These are phyloP conservation scores for Otolemur garnettii DNA, from an alignment of 2,113 vertebrate genomes.

Conservation along the genomic window DNA sequence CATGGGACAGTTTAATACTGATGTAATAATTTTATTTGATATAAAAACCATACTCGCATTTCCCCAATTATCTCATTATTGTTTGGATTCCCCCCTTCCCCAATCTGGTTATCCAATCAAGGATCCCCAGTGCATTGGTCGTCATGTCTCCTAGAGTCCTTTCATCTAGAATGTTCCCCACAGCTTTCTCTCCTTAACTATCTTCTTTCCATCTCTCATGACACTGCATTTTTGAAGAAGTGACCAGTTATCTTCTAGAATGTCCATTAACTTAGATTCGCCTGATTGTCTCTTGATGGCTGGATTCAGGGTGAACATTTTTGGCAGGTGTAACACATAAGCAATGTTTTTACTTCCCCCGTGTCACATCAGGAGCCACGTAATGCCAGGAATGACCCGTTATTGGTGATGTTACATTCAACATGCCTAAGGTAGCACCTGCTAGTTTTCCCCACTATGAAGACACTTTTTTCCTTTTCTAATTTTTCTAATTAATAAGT, in stretches of 20 bases:
- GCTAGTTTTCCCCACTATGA: no score
- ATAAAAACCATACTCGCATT: background rate
- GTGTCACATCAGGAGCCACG: accelerated
- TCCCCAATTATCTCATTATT: background rate
- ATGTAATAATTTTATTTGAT: background rate
- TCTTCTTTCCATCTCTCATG: background rate
- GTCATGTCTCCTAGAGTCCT: background rate
- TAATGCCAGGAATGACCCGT: accelerated
- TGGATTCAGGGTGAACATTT: background rate
- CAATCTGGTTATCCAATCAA: background rate
- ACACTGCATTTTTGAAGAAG: background rate
- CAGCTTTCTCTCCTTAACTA: background rate
- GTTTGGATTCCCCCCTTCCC: background rate
- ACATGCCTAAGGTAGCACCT: background rate
- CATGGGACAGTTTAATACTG: background rate
- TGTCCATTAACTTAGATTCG: background rate
- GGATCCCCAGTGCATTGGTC: no score
- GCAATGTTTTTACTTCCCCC: background rate
- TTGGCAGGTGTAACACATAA: background rate
- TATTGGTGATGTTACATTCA: background rate
- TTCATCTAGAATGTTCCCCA: background rate
- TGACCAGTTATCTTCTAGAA: background rate
- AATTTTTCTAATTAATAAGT: background rate
- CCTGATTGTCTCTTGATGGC: background rate
- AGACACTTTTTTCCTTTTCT: background rate